Evolutionary conservation across 2,888 invertebrate species (phyloP).

Genomic region (Notodonta dromedarius): DNA sequence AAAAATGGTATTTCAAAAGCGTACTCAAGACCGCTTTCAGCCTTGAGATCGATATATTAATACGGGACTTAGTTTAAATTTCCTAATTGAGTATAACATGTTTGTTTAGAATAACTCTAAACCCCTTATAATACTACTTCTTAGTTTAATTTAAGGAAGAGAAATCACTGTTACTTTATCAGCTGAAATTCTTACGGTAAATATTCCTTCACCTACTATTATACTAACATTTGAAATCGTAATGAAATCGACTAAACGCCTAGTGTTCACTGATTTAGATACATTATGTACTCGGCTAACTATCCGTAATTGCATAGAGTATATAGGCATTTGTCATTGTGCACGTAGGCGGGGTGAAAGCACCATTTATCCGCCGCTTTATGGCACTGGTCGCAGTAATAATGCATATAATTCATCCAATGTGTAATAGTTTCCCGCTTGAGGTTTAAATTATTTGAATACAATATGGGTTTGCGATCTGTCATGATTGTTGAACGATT

Average conservation of each 20-base stretch:
- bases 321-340: conserved; percentile 57
- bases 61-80: no score
- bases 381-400: conserved; percentile 34
- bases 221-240: not conserved
- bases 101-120: no score
- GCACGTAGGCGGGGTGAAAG: conserved; percentile 59
- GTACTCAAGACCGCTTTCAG: no score
- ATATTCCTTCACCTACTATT: not conserved
- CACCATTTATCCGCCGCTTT: conserved; percentile 48
- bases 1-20: no score
- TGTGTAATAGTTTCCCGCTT: conserved; percentile 39
- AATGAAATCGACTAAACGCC: not conserved
- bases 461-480: conserved; percentile 30
- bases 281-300: conserved; percentile 8
- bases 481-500: conserved; percentile 19
- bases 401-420: conserved; percentile 44
- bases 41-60: no score
- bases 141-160: no score
- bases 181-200: no score
- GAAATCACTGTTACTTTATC: no score
- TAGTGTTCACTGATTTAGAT: not conserved
- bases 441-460: conserved; percentile 17
- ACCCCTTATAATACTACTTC: no score
- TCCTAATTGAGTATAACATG: no score
- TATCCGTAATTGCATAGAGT: conserved; percentile 34